Conservation (phyloP, 1,140 invertebrate species). For the Sitophilus oryzae region DNA sequence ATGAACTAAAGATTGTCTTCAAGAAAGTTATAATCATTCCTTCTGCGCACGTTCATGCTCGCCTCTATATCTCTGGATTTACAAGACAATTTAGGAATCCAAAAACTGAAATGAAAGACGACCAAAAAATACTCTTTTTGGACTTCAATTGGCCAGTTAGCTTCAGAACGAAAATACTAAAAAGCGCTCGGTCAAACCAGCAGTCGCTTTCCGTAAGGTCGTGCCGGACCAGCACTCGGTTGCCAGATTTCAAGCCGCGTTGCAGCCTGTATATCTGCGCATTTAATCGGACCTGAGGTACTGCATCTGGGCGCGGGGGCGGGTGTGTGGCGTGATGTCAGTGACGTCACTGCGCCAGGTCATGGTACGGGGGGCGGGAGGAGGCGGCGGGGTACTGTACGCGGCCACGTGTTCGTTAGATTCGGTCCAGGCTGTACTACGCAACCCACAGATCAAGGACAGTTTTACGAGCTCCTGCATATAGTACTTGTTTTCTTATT, state of each 20-base stretch:
- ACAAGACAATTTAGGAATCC: too few relatives aligned
- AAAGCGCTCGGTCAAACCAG: not conserved
- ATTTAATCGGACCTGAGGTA: conserved; percentile 35
- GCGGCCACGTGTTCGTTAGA: conserved; percentile 42
- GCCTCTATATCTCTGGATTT: too few relatives aligned
- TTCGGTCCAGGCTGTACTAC: conserved; percentile 41
- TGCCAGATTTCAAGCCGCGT: conserved; percentile 31
- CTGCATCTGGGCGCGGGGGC: conserved; percentile 28
- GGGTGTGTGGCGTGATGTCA: conserved; percentile 37
- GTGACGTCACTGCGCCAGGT: conserved; percentile 33
- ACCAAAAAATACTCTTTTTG: too few relatives aligned
- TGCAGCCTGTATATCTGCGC: conserved; percentile 35
- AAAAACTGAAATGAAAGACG: too few relatives aligned
- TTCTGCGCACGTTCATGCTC: too few relatives aligned
- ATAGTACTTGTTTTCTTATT: conserved; percentile 42
- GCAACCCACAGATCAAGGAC: conserved; percentile 46
- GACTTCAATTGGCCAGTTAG: too few relatives aligned
- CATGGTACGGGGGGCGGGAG: conserved; percentile 14
- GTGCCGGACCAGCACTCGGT: conserved; percentile 23
- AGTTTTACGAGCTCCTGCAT: conserved; percentile 45
- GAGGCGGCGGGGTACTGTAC: conserved; percentile 20
- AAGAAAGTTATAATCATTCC: too few relatives aligned
- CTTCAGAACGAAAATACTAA: too few relatives aligned
- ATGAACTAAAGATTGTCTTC: too few relatives aligned
- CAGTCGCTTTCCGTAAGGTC: conserved; percentile 6